Conservation (phyloP, 1,140 invertebrate genomes). For the Odontomachus brunneus region DNA sequence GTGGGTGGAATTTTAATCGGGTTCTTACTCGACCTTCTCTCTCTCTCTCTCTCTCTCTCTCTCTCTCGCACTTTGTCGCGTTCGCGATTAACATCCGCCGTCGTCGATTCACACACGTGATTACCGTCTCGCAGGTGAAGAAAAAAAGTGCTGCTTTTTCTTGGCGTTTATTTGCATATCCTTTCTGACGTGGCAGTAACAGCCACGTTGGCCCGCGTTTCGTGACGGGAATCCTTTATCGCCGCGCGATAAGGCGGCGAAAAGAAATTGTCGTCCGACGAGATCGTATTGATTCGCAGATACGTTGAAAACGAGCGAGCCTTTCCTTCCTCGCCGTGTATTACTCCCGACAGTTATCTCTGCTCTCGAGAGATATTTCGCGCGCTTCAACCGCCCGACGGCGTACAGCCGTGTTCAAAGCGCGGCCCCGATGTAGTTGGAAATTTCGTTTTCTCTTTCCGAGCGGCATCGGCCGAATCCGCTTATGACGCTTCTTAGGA, state of each 20-base stretch:
- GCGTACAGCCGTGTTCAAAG: slow-evolving; percentile 4
- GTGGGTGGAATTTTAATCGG: slow-evolving; percentile 36
- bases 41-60: too few relatives aligned
- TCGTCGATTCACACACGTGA: background rate
- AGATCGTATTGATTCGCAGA: slow-evolving; percentile 21
- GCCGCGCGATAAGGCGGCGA: background rate
- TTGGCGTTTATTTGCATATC: slow-evolving; percentile 3
- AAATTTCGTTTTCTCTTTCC: slow-evolving; percentile 68
- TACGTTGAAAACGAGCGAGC: slow-evolving; percentile 11
- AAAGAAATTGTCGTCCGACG: background rate
- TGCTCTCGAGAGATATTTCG: background rate
- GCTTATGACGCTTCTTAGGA: slow-evolving; percentile 72
- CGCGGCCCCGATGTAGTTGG: slow-evolving; percentile 7
- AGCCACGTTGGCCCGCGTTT: background rate
- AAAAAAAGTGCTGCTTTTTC: background rate
- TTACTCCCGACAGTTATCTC: slow-evolving; percentile 5
- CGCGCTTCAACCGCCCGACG: background rate
- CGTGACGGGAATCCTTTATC: background rate
- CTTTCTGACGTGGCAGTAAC: background rate
- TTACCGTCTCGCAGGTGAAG: background rate
- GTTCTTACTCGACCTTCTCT: background rate
- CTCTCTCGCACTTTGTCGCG: too few relatives aligned
- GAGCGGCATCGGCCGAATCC: slow-evolving; percentile 56
- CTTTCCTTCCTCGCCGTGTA: background rate
- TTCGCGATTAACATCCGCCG: slow-evolving; percentile 18